Percentiles rank a stretch among this genome's conserved stretches.
Evolutionary conservation across 2,797 vertebrate species (phyloP).

Genomic region (Danio aesculapii): DNA sequence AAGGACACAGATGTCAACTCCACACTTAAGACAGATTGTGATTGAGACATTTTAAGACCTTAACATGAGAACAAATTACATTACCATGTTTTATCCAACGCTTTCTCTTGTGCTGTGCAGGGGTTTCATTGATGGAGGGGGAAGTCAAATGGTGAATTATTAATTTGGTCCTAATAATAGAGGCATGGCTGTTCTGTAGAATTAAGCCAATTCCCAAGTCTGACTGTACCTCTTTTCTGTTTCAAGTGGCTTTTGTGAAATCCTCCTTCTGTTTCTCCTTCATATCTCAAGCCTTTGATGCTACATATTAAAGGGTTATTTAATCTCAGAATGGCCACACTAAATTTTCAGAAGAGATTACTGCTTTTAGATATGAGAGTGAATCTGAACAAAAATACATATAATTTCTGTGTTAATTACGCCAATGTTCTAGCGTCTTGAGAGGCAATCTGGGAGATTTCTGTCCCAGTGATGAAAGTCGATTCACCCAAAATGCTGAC

Average conservation of each 20-base stretch:
- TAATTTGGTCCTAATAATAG: constrained; percentile 54
- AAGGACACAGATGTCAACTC: constrained; percentile 8
- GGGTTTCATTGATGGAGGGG: constrained; percentile 31
- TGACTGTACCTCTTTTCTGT: not conserved
- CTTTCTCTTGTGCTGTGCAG: constrained; percentile 19
- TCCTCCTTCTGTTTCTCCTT: not conserved
- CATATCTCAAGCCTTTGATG: constrained; percentile 12
- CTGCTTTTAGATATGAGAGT: too few species aligned
- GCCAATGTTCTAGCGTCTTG: too few species aligned
- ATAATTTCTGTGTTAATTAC: too few species aligned
- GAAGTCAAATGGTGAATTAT: constrained; percentile 53
- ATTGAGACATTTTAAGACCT: constrained; percentile 31
- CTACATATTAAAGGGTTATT: constrained; percentile 22
- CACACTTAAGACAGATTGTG: not conserved
- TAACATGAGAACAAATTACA: constrained; percentile 38
- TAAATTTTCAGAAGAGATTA: too few species aligned
- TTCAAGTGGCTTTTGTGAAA: not conserved
- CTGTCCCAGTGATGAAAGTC: too few species aligned
- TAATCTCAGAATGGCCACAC: too few species aligned
- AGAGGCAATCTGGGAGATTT: too few species aligned
- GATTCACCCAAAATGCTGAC: too few species aligned
- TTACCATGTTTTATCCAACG: constrained; percentile 48
- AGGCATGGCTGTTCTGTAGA: constrained; percentile 27
- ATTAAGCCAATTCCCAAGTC: constrained; percentile 14
- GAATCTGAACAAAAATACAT: too few species aligned